Evolutionary conservation across 2,888 invertebrate genomes (phyloP), one percentile per base, ranked within the genome.

Genomic region (Mactromeris polynyma): DNA sequence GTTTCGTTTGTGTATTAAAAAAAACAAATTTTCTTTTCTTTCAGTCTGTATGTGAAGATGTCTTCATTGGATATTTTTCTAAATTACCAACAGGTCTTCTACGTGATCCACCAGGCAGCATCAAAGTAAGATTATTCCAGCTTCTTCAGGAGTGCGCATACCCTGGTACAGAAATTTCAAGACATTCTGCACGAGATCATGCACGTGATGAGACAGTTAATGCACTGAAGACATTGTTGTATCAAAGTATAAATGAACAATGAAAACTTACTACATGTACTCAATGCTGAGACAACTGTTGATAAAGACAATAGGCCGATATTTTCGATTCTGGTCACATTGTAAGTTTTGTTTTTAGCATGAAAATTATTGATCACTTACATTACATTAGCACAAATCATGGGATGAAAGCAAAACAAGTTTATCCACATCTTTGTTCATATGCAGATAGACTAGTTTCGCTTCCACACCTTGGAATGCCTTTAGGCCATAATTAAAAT

Each of bases 21-120:
- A 64, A 26, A 64, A 58, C 21, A 26, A 26, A 26, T 26, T 26
- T 6, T 9, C 3, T 7, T 64, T n/a, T 26, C 21, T 82, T 82
- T 40, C 69, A 94, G 94, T 90, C 87, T 86, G 46, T 95, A n/a
- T 95, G 95, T 91, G 91, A 93, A 54, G 93, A 95, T 46, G 91
- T 94, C 19, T 93, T 95, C 83, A 81, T 91, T 17, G 93, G 91
- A 11, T 82, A 88, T 78, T 87, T 93, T 36, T 40, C 86, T 2
- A 93, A 93, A 69, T 88, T 92, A 80, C 91, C 87, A 40, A 86
- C 83, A 4, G 94, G 94, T 11, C 86, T 94, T 14, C 87, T 94
- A 26, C 91, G 92, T 19, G 85, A 91, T 26, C 94, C 94, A 3
- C 94, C 94, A n/a, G 51, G 77, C 14, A 26, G 80, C 17, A 91